Percentiles rank a stretch among this genome's conserved stretches.
These are phyloP conservation scores for Lissocephala sabroskyi DNA, from an alignment of 2,888 invertebrate genomes.

Conservation along the genomic window DNA sequence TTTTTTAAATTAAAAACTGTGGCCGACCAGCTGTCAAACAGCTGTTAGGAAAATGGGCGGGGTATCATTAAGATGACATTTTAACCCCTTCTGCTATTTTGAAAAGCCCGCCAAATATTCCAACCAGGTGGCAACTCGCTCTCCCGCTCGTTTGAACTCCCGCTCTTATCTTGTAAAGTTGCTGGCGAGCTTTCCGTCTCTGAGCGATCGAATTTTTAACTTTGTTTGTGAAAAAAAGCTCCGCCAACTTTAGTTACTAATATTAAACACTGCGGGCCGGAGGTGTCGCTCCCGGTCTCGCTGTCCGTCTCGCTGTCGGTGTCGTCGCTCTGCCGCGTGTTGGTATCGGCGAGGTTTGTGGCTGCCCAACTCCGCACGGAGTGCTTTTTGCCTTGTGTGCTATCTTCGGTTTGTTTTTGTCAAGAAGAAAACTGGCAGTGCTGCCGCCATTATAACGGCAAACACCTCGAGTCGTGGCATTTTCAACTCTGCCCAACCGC, in stretches of 20 bases:
- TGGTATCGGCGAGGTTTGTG: constrained; percentile 14
- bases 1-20: not conserved
- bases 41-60: not conserved
- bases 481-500: constrained; percentile 8
- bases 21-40: not conserved
- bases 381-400: constrained; percentile 13
- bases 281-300: constrained; percentile 48
- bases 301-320: constrained; percentile 19
- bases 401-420: constrained; percentile 21
- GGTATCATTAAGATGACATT: not conserved
- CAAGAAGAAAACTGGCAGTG: too few relatives aligned
- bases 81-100: too few relatives aligned
- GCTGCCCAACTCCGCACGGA: too few relatives aligned
- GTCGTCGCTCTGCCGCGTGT: constrained; percentile 7
- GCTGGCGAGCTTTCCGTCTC: too few relatives aligned
- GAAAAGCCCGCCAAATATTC: too few relatives aligned
- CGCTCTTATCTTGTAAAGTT: too few relatives aligned
- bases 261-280: constrained; percentile 62
- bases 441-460: too few relatives aligned
- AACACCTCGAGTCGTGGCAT: constrained; percentile 25
- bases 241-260: constrained; percentile 61
- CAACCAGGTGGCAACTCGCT: too few relatives aligned
- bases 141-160: too few relatives aligned
- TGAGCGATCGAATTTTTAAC: too few relatives aligned
- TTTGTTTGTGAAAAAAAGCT: too few relatives aligned